These are phyloP conservation scores for Ganaspis brasiliensis DNA, from an alignment of 2,888 invertebrate genomes.

Conservation along the genomic window DNA sequence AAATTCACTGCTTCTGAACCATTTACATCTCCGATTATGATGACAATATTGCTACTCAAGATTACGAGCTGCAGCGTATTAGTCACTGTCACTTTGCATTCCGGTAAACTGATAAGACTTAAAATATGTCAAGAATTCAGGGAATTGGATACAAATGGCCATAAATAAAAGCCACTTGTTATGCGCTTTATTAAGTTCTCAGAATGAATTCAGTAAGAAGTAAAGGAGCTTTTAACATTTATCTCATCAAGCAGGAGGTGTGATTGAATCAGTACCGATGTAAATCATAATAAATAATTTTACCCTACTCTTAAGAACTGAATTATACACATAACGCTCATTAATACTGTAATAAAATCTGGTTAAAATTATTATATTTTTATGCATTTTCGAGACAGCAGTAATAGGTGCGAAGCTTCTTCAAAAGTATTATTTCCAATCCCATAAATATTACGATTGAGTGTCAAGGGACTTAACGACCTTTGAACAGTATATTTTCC, in stretches of 20 bases:
- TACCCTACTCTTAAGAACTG: neutral
- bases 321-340: neutral
- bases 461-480: constrained; percentile 64
- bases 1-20: too few species aligned
- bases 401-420: constrained; percentile 5
- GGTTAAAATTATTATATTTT: constrained; percentile 4
- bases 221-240: neutral
- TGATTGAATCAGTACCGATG: constrained; percentile 17
- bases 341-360: neutral
- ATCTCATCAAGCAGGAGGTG: neutral
- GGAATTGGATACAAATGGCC: constrained; percentile 10
- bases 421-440: constrained; percentile 25
- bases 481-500: constrained; percentile 60
- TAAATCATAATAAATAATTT: neutral
- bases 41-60: neutral
- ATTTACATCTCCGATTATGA: neutral
- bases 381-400: neutral
- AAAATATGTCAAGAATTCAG: constrained; percentile 40
- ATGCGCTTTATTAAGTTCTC: constrained; percentile 17
- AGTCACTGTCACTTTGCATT: constrained; percentile 37
- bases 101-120: constrained; percentile 20
- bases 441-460: constrained; percentile 50
- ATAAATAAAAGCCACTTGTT: constrained; percentile 32
- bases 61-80: neutral
- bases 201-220: constrained; percentile 14